These are phyloP conservation scores for Sardina pilchardus DNA, from an alignment of 2,113 vertebrate species.

Conservation along the genomic window DNA sequence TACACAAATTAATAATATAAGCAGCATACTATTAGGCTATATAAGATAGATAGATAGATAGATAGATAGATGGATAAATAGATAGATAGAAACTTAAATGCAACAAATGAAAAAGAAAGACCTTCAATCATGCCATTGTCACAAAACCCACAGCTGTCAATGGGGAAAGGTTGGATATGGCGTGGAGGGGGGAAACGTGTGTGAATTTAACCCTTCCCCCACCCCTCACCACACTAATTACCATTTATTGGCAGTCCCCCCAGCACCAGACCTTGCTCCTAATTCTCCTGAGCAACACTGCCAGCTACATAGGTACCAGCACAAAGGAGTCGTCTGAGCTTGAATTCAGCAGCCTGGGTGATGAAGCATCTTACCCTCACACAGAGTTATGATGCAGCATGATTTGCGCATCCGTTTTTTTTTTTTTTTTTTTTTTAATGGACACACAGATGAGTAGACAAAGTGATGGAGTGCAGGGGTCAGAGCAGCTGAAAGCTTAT, in stretches of 20 bases:
- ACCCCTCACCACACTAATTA: background rate
- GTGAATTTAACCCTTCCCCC: background rate
- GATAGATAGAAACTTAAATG: background rate
- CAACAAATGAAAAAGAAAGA: background rate
- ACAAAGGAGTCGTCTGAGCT: background rate
- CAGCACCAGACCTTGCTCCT: background rate
- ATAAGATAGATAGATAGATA: too few species aligned
- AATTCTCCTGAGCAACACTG: slow-evolving; percentile 8
- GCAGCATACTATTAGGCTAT: background rate
- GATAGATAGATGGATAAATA: too few species aligned
- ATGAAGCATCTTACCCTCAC: background rate
- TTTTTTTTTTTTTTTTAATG: too few species aligned
- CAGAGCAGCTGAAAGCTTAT: background rate
- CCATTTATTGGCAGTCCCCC: slow-evolving; percentile 1
- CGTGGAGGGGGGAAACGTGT: background rate
- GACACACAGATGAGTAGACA: background rate
- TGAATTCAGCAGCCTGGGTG: background rate
- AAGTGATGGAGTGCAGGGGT: background rate
- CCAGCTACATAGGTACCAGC: background rate
- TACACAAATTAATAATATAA: background rate
- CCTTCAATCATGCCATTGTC: background rate
- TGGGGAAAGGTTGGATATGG: background rate
- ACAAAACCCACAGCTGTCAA: background rate
- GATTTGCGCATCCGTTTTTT: background rate
- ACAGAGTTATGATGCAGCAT: background rate